Conservation (phyloP, 2,888 invertebrate genomes). For the Trachelus iudaicus region DNA sequence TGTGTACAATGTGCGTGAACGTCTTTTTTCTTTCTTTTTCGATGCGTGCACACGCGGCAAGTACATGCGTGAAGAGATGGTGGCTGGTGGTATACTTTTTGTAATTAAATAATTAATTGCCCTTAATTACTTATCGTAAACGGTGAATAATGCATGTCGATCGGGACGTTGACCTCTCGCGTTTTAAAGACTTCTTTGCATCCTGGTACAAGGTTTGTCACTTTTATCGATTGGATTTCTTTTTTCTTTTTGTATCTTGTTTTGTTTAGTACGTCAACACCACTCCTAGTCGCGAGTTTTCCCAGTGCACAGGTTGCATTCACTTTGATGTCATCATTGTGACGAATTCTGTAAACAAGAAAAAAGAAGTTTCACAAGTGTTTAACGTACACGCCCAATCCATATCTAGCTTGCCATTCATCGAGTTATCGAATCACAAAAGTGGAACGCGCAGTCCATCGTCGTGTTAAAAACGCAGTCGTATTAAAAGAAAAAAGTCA, state of each 20-base stretch:
- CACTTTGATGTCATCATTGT: slow-evolving; percentile 99
- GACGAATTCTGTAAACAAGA: slow-evolving; percentile 89
- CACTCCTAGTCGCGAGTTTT: slow-evolving; percentile 73
- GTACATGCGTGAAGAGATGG: slow-evolving; percentile 29
- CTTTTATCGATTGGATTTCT: slow-evolving; percentile 72
- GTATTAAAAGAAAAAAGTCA: background rate
- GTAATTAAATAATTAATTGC: slow-evolving; percentile 63
- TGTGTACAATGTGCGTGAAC: background rate
- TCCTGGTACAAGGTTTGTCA: slow-evolving; percentile 64
- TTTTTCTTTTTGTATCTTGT: slow-evolving; percentile 56
- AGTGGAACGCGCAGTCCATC: background rate
- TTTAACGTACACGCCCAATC: background rate
- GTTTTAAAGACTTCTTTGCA: slow-evolving; percentile 61
- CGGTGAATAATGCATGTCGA: slow-evolving; percentile 64
- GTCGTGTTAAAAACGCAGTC: no score
- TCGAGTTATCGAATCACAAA: background rate
- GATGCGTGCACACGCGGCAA: slow-evolving; percentile 28
- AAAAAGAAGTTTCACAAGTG: slow-evolving; percentile 29
- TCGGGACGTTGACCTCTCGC: slow-evolving; percentile 60
- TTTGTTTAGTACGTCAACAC: slow-evolving; percentile 70
- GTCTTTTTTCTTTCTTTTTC: background rate
- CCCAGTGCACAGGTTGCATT: slow-evolving; percentile 75
- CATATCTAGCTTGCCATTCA: background rate
- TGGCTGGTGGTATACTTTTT: slow-evolving; percentile 54
- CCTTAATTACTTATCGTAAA: slow-evolving; percentile 64